Evolutionary conservation across 2,113 vertebrate genomes (phyloP).

Genomic region (Erythrolamprus reginae): DNA sequence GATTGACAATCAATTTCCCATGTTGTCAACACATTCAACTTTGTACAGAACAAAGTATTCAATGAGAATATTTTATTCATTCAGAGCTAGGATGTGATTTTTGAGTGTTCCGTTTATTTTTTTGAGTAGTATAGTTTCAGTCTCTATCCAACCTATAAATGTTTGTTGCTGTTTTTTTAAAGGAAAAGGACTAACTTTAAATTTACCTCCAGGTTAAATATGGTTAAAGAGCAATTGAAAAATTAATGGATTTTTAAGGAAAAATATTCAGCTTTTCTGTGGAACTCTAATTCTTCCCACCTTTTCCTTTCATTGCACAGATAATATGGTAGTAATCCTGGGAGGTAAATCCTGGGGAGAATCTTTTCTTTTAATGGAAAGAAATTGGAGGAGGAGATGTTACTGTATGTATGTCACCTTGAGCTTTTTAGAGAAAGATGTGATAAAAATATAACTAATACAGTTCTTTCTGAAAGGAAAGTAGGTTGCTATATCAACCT

Average conservation of each 20-base stretch:
- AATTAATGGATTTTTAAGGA: background rate
- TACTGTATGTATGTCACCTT: background rate
- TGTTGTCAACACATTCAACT: too few relatives aligned
- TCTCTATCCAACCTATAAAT: rapidly evolving
- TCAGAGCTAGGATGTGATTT: too few relatives aligned
- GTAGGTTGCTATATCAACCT: background rate
- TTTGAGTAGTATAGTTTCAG: too few relatives aligned
- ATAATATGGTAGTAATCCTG: background rate
- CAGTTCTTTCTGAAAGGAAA: background rate
- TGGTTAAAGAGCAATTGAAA: background rate
- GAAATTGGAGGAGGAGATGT: background rate
- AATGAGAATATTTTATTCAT: too few relatives aligned
- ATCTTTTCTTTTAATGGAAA: background rate
- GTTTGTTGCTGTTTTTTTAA: background rate
- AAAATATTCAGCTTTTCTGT: background rate
- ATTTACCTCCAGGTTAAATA: background rate
- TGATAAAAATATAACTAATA: background rate
- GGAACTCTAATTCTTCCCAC: background rate
- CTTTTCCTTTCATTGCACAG: background rate
- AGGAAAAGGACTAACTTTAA: background rate
- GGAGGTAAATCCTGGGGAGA: background rate
- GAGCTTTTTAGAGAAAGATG: background rate
- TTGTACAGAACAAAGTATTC: too few relatives aligned
- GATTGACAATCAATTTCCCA: too few relatives aligned
- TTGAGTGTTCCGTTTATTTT: too few relatives aligned